Base-by-base conservation (phyloP, 1,140 invertebrate genomes). In the Pseudoatta argentina region DNA sequence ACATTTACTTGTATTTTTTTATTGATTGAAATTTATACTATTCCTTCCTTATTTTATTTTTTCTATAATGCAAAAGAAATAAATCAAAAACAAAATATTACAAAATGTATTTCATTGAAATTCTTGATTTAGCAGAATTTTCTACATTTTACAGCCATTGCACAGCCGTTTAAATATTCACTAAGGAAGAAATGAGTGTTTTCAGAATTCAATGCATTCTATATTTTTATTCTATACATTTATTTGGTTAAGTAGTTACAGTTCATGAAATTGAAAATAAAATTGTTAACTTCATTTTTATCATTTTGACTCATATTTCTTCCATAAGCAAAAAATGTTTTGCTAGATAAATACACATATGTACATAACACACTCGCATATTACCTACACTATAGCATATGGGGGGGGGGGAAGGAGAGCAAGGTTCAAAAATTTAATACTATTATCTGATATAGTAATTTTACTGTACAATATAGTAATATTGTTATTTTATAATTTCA, bases 101-200 rank as follows among this genome's bases (percentile, higher is more conserved):
- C 6, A 34, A 34, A 34, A 34, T 6, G 16, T 3, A 7, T 10
- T 63, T 30, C 3, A 10, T 63, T 5, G 24, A 63, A 64, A 18
- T 5, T 34, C 0, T 34, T 16, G 24, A 27, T 66, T 34, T 34
- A 66, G 3, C 30, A 39, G n/a, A 57, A 66, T 1, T 6, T 64
- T 64, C 18, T 24, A 24, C 3, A 1, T 16, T 24, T 69, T 55
- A 48, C 24, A 24, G 24, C 48, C n/a, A 6, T 30, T 27, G 21
- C 39, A 55, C 16, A 24, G 16, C 0, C 8, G 2, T 79, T 79
- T 57, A 69, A 69, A 69, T 79, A 69, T 79, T 79, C 30, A 69
- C 3, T 53, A 69, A 69, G n/a, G 4, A 53, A 51, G 1, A 79
- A 34, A 67, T 3, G 8, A 55, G 3, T 51, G 10, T 10, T 66